These are phyloP conservation scores for Bothrops jararaca DNA, from an alignment of 2,113 vertebrate genomes.

Conservation along the genomic window DNA sequence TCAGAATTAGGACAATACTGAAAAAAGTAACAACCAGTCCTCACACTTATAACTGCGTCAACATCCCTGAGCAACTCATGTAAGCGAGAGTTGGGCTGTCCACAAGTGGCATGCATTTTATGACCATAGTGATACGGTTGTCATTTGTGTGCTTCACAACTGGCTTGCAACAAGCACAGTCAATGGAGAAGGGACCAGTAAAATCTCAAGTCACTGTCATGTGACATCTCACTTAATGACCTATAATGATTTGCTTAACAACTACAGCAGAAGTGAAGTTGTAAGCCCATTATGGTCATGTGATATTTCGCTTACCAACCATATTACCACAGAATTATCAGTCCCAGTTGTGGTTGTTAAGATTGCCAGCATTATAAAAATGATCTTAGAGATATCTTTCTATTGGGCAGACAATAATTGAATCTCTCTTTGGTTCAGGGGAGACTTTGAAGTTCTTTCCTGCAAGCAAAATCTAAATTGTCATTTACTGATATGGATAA, in stretches of 20 bases:
- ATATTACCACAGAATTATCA: background rate
- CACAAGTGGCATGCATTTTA: background rate
- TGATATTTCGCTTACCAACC: background rate
- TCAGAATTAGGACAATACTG: background rate
- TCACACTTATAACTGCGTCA: background rate
- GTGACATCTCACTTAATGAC: background rate
- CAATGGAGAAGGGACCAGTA: background rate
- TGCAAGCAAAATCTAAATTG: background rate
- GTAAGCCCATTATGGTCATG: background rate
- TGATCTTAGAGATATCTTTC: background rate
- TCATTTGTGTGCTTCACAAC: background rate
- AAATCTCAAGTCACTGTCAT: background rate
- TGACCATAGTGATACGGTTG: background rate
- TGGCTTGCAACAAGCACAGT: background rate
- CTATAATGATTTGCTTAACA: background rate
- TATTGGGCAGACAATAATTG: background rate
- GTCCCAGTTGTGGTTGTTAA: background rate
- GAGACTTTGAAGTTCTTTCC: background rate
- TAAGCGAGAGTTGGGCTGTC: background rate
- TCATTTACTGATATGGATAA: background rate
- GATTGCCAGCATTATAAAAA: background rate
- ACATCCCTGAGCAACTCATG: background rate
- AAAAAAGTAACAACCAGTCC: background rate
- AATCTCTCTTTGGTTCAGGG: background rate
- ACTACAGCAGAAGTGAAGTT: background rate